These are phyloP conservation scores for Zaprionus capensis DNA, from an alignment of 1,140 invertebrate species.

Conservation along the genomic window DNA sequence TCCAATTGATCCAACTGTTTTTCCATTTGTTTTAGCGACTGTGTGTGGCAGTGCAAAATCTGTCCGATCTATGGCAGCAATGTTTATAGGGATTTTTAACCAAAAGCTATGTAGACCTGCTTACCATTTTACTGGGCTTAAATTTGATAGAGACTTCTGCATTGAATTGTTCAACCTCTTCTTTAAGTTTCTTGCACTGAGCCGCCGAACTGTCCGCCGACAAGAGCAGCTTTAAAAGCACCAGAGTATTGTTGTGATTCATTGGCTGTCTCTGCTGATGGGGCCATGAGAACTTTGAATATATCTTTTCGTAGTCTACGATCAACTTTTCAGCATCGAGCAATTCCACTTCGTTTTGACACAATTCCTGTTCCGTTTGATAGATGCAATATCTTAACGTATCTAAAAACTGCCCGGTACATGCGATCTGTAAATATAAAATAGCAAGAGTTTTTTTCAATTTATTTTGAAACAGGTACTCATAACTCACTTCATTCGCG, in stretches of 20 bases:
- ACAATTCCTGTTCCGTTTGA: constrained; percentile 47
- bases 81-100: not conserved
- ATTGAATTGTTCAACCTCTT: constrained; percentile 38
- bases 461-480: not conserved
- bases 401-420: constrained; percentile 24
- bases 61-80: constrained; percentile 25
- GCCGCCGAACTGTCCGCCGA: constrained; percentile 34
- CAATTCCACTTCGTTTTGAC: constrained; percentile 41
- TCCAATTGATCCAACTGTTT: constrained; percentile 32
- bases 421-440: constrained; percentile 16
- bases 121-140: constrained; percentile 30
- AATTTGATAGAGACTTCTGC: not conserved
- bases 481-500: constrained; percentile 30
- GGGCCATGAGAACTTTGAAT: not conserved
- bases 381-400: constrained; percentile 20
- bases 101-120: not conserved
- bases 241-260: constrained; percentile 9
- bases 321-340: constrained; percentile 30
- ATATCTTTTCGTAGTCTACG: constrained; percentile 9
- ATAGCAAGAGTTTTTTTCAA: not conserved
- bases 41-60: constrained; percentile 44
- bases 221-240: constrained; percentile 41
- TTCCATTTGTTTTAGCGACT: constrained; percentile 37
- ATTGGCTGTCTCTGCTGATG: not conserved
- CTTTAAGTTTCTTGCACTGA: constrained; percentile 40